These are phyloP conservation scores for Automeris io DNA, from an alignment of 2,888 invertebrate species.

Conservation along the genomic window DNA sequence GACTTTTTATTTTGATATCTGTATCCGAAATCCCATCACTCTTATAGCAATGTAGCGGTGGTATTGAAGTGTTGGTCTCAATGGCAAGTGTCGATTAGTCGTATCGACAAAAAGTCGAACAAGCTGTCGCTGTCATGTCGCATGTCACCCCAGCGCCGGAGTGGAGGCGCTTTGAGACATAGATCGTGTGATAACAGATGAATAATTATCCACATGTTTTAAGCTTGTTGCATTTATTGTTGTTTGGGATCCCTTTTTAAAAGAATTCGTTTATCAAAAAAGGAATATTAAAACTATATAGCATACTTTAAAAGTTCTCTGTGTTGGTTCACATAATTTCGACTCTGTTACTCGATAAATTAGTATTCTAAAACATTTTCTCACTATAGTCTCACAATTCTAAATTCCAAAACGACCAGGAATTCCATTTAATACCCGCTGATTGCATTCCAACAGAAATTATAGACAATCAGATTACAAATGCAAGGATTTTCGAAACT, in stretches of 20 bases:
- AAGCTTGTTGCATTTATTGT: slow-evolving; percentile 18
- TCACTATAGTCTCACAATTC: not conserved
- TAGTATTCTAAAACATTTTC: not conserved
- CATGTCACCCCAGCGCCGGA: slow-evolving; percentile 26
- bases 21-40: no score
- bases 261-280: not conserved
- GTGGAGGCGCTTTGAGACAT: slow-evolving; percentile 37
- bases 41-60: no score
- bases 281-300: no score
- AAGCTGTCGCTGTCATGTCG: slow-evolving; percentile 60
- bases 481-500: slow-evolving; percentile 1
- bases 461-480: not conserved
- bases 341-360: not conserved
- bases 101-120: slow-evolving; percentile 50
- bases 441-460: not conserved
- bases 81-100: slow-evolving; percentile 58
- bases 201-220: slow-evolving; percentile 51
- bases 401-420: not conserved
- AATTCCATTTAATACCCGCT: not conserved
- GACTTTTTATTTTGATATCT: no score
- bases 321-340: no score
- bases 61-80: slow-evolving; percentile 16
- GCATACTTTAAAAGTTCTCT: no score
- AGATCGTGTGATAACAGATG: slow-evolving; percentile 52
- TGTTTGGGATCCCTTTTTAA: not conserved